Evolutionary conservation across 1,140 invertebrate genomes (phyloP).

Genomic region (Gerris buenoi): DNA sequence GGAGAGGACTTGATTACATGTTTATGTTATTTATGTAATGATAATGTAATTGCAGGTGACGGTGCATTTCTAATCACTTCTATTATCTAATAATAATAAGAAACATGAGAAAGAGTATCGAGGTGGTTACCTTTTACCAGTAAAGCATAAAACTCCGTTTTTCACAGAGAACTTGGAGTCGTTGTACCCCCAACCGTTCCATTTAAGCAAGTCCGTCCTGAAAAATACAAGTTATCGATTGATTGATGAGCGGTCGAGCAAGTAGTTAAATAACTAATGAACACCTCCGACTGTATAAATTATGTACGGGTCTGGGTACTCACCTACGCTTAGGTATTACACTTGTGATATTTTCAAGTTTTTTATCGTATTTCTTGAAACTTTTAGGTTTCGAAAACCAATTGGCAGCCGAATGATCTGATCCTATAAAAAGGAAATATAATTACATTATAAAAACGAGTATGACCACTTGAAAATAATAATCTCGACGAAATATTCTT

Average conservation of each 20-base stretch:
- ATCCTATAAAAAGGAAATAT: neutral
- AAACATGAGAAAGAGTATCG: no score
- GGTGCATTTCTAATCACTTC: no score
- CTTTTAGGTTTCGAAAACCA: neutral
- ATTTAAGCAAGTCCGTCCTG: constrained; percentile 76
- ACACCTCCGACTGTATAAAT: no score
- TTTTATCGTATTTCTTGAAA: neutral
- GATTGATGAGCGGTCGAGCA: neutral
- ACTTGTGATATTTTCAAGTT: neutral
- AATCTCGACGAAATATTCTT: no score
- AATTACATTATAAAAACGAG: neutral
- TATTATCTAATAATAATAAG: no score
- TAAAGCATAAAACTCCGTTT: constrained; percentile 46
- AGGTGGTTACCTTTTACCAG: constrained; percentile 53
- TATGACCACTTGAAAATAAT: no score
- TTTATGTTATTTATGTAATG: no score
- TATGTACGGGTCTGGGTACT: no score
- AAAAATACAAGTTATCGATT: constrained; percentile 21
- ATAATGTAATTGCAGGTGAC: no score
- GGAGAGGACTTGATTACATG: no score
- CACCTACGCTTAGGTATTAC: neutral
- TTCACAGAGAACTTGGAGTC: constrained; percentile 67
- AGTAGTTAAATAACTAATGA: neutral
- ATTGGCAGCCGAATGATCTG: neutral
- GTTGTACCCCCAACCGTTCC: constrained; percentile 98